phyloP scores from a whole-genome alignment of 2,888 invertebrate species.

The Himalopsyche japonica region DNA sequence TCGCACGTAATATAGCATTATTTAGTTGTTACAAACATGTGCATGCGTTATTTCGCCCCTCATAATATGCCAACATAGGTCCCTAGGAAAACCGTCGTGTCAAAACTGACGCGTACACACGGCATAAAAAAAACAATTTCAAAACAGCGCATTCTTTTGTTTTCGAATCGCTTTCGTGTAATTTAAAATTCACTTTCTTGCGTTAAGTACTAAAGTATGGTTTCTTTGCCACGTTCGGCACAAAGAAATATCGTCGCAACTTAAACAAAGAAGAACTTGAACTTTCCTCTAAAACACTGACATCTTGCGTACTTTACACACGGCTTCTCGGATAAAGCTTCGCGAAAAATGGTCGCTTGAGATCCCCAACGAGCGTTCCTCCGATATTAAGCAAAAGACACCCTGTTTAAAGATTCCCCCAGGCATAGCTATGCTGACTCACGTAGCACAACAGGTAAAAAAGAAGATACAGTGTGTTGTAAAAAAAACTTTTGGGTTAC shows the following conservation, averaged over 20 bases:
- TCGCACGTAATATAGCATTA: background rate
- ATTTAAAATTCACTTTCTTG: background rate
- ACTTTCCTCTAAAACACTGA: background rate
- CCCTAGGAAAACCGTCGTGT: background rate
- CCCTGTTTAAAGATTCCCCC: conserved; percentile 26
- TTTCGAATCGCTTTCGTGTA: background rate
- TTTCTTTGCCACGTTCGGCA: background rate
- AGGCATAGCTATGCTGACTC: conserved; percentile 14
- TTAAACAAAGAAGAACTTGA: conserved; percentile 12
- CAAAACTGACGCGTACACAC: background rate
- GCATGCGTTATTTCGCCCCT: background rate
- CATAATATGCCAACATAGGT: background rate
- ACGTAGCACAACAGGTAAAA: conserved; percentile 23
- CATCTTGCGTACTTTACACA: background rate
- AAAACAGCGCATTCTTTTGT: background rate
- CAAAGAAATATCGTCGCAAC: background rate
- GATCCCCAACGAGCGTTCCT: conserved; percentile 13
- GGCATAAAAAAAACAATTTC: background rate
- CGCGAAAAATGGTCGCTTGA: conserved; percentile 12
- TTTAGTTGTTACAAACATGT: background rate
- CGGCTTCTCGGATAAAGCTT: conserved; percentile 20
- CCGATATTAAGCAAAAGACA: conserved; percentile 26
- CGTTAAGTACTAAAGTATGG: background rate
- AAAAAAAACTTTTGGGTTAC: background rate
- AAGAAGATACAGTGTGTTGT: background rate